Evolutionary conservation across 1,140 invertebrate genomes (phyloP).

Genomic region (Anastrepha ludens): DNA sequence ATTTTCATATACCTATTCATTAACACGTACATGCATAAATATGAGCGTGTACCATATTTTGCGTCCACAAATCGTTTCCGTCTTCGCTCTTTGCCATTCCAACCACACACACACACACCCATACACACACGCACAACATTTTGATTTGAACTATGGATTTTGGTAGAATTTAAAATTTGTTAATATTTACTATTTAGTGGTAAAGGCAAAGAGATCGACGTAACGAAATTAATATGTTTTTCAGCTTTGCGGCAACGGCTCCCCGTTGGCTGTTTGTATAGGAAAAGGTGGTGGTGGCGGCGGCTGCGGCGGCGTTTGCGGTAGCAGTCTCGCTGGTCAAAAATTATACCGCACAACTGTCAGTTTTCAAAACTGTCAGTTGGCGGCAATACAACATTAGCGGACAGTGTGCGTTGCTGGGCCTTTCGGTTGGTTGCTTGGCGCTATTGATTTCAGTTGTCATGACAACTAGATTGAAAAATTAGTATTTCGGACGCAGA

Average conservation of each 20-base stretch:
- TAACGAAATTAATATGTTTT: neutral
- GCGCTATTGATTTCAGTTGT: conserved; percentile 47
- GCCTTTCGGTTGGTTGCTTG: neutral
- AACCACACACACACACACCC: neutral
- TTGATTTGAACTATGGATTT: neutral
- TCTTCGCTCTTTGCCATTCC: neutral
- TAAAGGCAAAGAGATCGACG: neutral
- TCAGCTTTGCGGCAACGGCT: neutral
- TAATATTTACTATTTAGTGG: neutral
- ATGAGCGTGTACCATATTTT: neutral
- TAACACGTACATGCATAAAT: neutral
- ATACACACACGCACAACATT: neutral
- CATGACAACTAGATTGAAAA: neutral
- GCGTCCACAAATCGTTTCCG: conserved; percentile 23
- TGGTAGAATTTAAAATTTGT: neutral
- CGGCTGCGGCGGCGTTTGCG: neutral
- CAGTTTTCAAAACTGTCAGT: conserved; percentile 57
- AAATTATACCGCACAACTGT: conserved; percentile 73
- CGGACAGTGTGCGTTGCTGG: neutral
- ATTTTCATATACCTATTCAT: conserved; percentile 1
- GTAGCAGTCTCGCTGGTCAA: conserved; percentile 58
- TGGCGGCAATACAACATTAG: neutral
- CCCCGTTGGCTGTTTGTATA: neutral
- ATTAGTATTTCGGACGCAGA: neutral
- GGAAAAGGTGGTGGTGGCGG: neutral